Evolutionary conservation across 2,797 vertebrate species (phyloP).

Genomic region (Rhinoraja longicauda): DNA sequence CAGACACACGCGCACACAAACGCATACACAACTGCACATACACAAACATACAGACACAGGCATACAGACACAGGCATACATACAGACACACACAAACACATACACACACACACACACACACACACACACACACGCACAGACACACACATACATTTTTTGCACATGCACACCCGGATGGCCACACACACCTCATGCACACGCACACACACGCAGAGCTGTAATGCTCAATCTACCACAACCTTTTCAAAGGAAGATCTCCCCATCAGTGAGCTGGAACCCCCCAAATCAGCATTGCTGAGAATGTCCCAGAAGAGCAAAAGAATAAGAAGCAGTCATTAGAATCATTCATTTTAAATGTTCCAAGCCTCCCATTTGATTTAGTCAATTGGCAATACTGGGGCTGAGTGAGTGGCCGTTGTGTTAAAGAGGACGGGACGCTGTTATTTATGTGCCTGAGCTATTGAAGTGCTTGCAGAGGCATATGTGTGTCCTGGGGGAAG

Average conservation of each 20-base stretch:
- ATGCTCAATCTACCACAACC: conserved; percentile 10
- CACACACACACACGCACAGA: too few species aligned
- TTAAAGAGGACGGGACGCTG: neutral
- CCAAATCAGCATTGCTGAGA: neutral
- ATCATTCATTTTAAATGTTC: conserved; percentile 28
- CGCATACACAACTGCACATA: too few species aligned
- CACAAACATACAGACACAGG: too few species aligned
- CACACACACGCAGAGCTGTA: neutral
- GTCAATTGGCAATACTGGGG: neutral
- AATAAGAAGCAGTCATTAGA: conserved; percentile 22
- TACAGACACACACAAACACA: too few species aligned
- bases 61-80: too few species aligned
- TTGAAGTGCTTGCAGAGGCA: neutral
- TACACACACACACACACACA: too few species aligned
- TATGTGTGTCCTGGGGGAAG: neutral
- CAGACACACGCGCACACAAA: too few species aligned
- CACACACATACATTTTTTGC: too few species aligned
- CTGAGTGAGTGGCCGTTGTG: neutral
- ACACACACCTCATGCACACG: too few species aligned
- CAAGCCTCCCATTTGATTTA: conserved; percentile 16
- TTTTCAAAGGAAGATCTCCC: neutral
- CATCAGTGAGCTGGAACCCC: neutral
- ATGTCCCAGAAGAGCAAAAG: neutral
- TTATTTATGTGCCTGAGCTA: neutral
- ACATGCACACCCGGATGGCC: too few species aligned